Evolutionary conservation across 2,797 vertebrate species (phyloP).

Genomic region (Varecia variegata): DNA sequence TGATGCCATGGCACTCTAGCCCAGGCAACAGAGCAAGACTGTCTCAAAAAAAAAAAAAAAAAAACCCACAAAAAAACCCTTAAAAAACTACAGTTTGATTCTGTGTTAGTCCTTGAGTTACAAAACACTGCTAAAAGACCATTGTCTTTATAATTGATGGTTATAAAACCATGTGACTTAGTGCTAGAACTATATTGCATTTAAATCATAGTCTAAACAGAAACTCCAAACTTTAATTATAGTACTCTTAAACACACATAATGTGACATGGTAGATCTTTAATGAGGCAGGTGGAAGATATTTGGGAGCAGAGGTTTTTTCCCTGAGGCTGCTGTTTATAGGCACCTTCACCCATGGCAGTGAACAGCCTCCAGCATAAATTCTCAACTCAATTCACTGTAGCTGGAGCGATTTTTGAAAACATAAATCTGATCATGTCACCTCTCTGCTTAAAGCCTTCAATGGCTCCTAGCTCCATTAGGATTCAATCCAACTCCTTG

Average conservation of each 20-base stretch:
- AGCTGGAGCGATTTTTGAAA: neutral
- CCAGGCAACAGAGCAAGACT: neutral
- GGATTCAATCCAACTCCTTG: slow-evolving; percentile 2
- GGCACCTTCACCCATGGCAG: neutral
- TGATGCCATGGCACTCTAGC: neutral
- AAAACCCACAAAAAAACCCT: neutral
- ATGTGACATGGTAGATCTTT: neutral
- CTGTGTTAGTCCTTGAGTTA: neutral
- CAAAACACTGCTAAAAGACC: neutral
- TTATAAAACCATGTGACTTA: neutral
- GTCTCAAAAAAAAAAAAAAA: neutral
- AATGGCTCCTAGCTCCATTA: neutral
- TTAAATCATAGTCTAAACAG: slow-evolving; percentile 6
- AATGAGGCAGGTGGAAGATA: neutral
- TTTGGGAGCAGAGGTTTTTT: neutral
- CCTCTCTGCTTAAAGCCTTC: neutral
- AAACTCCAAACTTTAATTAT: neutral
- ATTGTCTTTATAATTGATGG: neutral
- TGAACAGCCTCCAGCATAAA: neutral
- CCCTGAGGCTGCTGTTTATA: neutral
- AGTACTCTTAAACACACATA: neutral
- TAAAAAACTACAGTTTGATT: neutral
- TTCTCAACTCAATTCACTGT: neutral
- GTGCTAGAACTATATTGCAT: neutral
- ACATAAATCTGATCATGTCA: slow-evolving; percentile 1